These are phyloP conservation scores for Petaurus breviceps DNA, from an alignment of 2,113 vertebrate species.

Conservation along the genomic window DNA sequence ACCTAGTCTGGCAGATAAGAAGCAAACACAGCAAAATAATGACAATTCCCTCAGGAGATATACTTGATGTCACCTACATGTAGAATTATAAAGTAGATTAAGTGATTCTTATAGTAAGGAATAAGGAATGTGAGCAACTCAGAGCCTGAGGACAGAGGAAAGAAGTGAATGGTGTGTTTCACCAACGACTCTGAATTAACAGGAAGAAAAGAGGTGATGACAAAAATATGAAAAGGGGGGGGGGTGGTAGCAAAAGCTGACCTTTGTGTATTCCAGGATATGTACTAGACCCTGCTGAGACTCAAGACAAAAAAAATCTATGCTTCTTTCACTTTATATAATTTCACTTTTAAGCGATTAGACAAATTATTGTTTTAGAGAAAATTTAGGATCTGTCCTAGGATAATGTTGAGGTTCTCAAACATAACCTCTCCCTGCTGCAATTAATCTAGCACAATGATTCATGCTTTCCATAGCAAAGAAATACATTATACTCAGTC, in stretches of 20 bases:
- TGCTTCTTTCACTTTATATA: neutral
- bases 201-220: neutral
- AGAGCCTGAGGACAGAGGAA: neutral
- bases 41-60: neutral
- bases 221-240: neutral
- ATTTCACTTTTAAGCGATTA: neutral
- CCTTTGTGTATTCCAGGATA: neutral
- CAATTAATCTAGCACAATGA: neutral
- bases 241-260: neutral
- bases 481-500: neutral
- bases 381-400: neutral
- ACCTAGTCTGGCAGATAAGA: neutral
- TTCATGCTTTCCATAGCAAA: neutral
- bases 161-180: neutral
- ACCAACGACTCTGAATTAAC: neutral
- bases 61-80: neutral
- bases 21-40: neutral
- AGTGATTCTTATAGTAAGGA: neutral
- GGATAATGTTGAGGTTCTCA: neutral
- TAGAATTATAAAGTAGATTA: neutral
- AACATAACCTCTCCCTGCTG: neutral
- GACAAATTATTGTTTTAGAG: neutral
- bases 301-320: neutral
- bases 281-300: neutral
- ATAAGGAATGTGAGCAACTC: neutral